These are phyloP conservation scores for Chelon labrosus DNA, from an alignment of 2,797 vertebrate species.

Conservation along the genomic window DNA sequence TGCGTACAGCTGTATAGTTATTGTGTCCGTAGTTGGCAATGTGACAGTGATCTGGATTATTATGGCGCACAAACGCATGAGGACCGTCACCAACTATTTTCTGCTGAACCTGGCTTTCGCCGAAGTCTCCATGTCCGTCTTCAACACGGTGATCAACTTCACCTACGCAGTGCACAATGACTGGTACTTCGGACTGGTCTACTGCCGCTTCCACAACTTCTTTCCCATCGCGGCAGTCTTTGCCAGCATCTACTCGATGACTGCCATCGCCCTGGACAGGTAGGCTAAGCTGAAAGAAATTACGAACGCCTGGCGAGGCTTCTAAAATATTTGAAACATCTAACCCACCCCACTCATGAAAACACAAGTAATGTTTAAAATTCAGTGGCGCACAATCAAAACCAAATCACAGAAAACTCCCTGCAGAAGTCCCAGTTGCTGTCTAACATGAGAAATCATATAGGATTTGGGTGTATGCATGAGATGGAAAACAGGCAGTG, in stretches of 20 bases:
- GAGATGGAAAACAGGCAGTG: neutral
- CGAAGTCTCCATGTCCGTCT: conserved; percentile 95
- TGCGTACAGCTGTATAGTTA: conserved; percentile 91
- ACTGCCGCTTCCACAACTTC: conserved; percentile 99
- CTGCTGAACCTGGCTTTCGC: conserved; percentile 96
- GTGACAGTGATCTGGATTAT: conserved; percentile 97
- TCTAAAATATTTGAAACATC: neutral
- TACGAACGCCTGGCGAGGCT: too few relatives aligned
- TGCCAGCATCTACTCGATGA: conserved; percentile 98
- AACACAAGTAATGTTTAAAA: too few relatives aligned
- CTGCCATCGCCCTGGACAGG: conserved; percentile 95
- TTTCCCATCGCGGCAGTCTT: conserved; percentile 97
- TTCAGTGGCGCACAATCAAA: neutral
- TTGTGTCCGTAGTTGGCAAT: conserved; percentile 94
- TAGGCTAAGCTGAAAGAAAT: conserved; percentile 42
- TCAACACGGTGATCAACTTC: conserved; percentile 98
- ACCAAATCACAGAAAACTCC: neutral
- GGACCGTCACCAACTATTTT: conserved; percentile 98
- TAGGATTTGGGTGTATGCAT: neutral
- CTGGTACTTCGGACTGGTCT: conserved; percentile 95
- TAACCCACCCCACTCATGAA: neutral
- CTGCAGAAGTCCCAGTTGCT: too few relatives aligned
- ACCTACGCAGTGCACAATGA: conserved; percentile 93
- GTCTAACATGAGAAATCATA: neutral
- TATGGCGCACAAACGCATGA: conserved; percentile 95